These are phyloP conservation scores for Daphoenositta chrysoptera DNA, from an alignment of 2,113 vertebrate genomes.

Conservation along the genomic window DNA sequence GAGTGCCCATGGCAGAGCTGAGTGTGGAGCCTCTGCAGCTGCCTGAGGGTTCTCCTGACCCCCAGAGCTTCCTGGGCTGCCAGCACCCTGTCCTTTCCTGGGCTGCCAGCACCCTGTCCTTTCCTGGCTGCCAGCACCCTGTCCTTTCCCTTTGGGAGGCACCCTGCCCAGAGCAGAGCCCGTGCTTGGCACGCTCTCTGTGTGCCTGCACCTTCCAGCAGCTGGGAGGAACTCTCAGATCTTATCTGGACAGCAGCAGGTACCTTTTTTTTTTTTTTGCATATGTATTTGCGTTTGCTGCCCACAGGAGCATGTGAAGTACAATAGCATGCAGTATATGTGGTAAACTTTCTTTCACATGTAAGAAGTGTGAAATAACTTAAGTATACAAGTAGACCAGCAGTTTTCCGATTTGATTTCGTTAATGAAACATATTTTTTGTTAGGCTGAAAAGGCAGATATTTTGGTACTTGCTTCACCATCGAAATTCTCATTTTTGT, in stretches of 20 bases:
- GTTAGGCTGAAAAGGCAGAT: not conserved
- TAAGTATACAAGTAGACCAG: not conserved
- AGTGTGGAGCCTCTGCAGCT: not conserved
- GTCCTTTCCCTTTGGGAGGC: not conserved
- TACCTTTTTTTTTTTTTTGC: not conserved
- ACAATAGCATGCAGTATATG: accelerated
- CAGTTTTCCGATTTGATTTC: accelerated
- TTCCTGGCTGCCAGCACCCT: not conserved
- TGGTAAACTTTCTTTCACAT: not conserved
- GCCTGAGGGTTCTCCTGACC: not conserved
- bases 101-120: not conserved
- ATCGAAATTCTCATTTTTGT: not conserved
- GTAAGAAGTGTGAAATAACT: not conserved
- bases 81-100: not conserved
- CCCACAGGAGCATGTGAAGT: not conserved
- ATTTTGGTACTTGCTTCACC: not conserved
- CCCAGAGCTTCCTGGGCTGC: not conserved
- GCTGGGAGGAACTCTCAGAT: not conserved
- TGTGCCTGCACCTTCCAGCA: not conserved
- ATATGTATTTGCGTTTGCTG: not conserved
- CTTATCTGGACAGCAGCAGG: not conserved
- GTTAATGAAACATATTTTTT: not conserved
- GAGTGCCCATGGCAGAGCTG: accelerated
- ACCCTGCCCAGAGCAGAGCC: not conserved
- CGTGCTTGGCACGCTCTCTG: not conserved